phyloP scores from a whole-genome alignment of 2,888 invertebrate genomes.

The Napeogenes inachia region DNA sequence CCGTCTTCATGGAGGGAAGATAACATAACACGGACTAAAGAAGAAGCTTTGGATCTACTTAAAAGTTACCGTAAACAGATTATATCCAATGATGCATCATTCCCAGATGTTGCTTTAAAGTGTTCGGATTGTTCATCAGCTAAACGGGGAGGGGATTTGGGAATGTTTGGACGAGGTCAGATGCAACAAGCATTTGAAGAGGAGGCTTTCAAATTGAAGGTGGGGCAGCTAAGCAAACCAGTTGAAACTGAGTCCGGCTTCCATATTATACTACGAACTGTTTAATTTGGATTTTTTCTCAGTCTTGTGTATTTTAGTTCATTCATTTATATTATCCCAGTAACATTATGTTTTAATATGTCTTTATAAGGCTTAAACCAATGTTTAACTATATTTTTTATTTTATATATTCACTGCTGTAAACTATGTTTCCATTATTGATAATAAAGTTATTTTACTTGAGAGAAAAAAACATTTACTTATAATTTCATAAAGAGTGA shows the following conservation, averaged over 20 bases:
- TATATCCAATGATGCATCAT: slow-evolving; percentile 85
- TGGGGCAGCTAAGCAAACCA: slow-evolving; percentile 94
- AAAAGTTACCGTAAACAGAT: slow-evolving; percentile 92
- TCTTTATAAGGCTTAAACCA: no score
- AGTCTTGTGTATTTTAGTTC: not conserved
- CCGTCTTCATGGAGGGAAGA: slow-evolving; percentile 98
- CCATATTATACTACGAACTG: slow-evolving; percentile 96
- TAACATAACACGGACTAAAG: slow-evolving; percentile 91
- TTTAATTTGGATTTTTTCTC: slow-evolving; percentile 66
- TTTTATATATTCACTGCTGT: not conserved
- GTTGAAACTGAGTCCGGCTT: slow-evolving; percentile 97
- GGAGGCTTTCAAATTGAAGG: slow-evolving; percentile 93
- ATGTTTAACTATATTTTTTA: not conserved
- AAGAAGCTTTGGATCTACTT: slow-evolving; percentile 92
- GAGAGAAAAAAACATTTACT: not conserved
- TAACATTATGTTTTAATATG: no score
- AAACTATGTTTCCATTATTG: not conserved
- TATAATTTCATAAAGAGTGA: no score
- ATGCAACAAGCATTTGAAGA: slow-evolving; percentile 99
- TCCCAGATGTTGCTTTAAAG: slow-evolving; percentile 91
- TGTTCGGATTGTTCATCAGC: slow-evolving; percentile 99
- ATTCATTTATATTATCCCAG: not conserved
- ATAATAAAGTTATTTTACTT: slow-evolving; percentile 4
- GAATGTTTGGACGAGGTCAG: slow-evolving; percentile 92
- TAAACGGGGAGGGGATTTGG: slow-evolving; percentile 95